These are phyloP conservation scores for Rhinoptilus africanus DNA, from an alignment of 2,113 vertebrate genomes.

Conservation along the genomic window DNA sequence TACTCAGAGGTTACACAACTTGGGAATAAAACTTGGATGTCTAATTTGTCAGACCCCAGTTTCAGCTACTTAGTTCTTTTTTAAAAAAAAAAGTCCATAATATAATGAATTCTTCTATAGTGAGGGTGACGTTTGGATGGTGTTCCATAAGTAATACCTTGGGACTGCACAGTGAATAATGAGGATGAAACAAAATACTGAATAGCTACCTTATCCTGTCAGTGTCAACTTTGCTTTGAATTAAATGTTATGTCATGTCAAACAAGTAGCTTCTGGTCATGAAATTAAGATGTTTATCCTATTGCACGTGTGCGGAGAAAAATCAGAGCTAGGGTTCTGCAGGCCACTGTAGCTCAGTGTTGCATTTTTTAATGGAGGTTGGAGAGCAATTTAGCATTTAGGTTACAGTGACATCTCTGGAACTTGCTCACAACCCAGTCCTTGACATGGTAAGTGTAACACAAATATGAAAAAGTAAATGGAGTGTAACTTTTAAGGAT, in stretches of 20 bases:
- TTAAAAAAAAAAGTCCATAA: not conserved
- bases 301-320: not conserved
- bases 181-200: conserved; percentile 17
- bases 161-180: not conserved
- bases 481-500: not conserved
- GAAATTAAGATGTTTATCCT: conserved; percentile 7
- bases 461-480: not conserved
- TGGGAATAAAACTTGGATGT: not conserved
- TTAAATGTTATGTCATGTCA: not conserved
- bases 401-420: not conserved
- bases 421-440: not conserved
- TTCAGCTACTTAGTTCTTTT: not conserved
- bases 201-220: not conserved
- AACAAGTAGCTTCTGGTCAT: not conserved
- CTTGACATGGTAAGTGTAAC: not conserved
- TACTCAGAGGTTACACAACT: not conserved
- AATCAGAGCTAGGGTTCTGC: not conserved
- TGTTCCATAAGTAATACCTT: conserved; percentile 3
- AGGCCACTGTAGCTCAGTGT: not conserved
- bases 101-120: not conserved
- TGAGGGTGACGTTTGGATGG: conserved; percentile 8
- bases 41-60: not conserved
- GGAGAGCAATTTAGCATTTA: not conserved
- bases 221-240: conserved; percentile 26
- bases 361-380: not conserved